A percentile compares a stretch with the other conserved stretches of the same genome.
These are phyloP conservation scores for Drosophila paramelanica DNA, from an alignment of 2,888 invertebrate species.

Conservation along the genomic window DNA sequence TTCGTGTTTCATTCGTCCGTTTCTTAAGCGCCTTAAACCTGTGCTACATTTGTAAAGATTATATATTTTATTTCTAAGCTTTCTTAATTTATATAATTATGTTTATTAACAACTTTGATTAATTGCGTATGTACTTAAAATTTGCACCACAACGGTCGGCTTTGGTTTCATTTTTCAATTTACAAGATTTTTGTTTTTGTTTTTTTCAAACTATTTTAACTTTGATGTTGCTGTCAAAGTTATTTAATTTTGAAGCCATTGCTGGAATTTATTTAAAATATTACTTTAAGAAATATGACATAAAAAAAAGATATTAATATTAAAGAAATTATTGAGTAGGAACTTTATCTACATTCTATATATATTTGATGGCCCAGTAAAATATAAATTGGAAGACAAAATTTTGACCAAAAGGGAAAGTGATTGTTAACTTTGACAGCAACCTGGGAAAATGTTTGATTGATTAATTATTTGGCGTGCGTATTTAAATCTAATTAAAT, in stretches of 20 bases:
- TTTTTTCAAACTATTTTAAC: neutral
- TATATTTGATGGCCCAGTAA: neutral
- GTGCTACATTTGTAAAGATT: slow-evolving; percentile 22
- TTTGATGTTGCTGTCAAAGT: too few relatives aligned
- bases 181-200: slow-evolving; percentile 15
- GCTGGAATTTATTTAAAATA: too few relatives aligned
- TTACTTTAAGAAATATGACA: too few relatives aligned
- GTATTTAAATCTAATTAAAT: slow-evolving; percentile 13
- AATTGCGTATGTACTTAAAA: slow-evolving; percentile 39
- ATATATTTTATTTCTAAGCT: slow-evolving; percentile 13
- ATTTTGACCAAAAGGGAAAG: neutral
- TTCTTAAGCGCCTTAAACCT: slow-evolving; percentile 9
- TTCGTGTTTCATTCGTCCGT: slow-evolving; percentile 53
- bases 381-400: neutral
- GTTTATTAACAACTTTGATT: slow-evolving; percentile 45
- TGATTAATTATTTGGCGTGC: slow-evolving; percentile 1
- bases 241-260: too few relatives aligned
- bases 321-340: neutral
- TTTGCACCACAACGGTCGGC: slow-evolving; percentile 49
- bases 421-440: neutral
- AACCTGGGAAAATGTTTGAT: neutral
- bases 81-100: slow-evolving; percentile 27
- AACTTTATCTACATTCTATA: neutral
- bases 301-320: too few relatives aligned
- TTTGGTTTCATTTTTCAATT: slow-evolving; percentile 11